Base-by-base conservation (phyloP, 1,140 invertebrate genomes). In the Parapsyche elsis region DNA sequence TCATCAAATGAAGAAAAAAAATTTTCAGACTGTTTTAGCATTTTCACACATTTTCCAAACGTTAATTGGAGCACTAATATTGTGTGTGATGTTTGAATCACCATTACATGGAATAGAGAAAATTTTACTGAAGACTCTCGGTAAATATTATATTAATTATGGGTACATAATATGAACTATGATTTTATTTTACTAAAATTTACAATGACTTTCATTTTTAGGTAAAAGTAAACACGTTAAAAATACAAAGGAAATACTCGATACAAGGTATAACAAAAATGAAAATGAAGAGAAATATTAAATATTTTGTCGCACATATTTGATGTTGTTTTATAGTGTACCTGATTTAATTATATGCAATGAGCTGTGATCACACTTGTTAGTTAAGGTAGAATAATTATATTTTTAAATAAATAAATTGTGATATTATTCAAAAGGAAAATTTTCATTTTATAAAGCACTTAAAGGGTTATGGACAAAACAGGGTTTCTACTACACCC, bases 61-160 rank as follows among this genome's bases (percentile, higher is more conserved):
- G 0, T 93, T 93, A 84, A 79, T 87, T n/a, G 86, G 90, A 61
- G 92, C 93, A 10, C 84, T 93, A 23, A 79, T 93, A 19, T 85
- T 94, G 10, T 93, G 92, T 73, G 86, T 92, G 21, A 88, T 91
- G 59, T 94, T 93, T 80, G 93, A 94, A 86, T 92, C 93, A 4
- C 93, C 93, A 4, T 91, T 94, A 80, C 90, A 94, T 78, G 90
- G 91, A 14, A 88, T 94, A 19, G 92, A 94, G 86, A 92, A 91
- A 81, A 90, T 93, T 74, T 86, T 94, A 24, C 85, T 93, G 1
- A 84, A 85, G 74, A 86, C 84, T 81, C 85, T 89, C 74, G 86
- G 88, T 89, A 82, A 84, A 86, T 83, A 77, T 78, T 44, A 70
- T 57, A 24, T 9, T 57, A 26, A 12, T 10, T 67, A n/a, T n/a